Percentiles rank a stretch among this genome's conserved stretches.
phyloP scores from a whole-genome alignment of 2,797 vertebrate species.

The Eulemur albifrons region DNA sequence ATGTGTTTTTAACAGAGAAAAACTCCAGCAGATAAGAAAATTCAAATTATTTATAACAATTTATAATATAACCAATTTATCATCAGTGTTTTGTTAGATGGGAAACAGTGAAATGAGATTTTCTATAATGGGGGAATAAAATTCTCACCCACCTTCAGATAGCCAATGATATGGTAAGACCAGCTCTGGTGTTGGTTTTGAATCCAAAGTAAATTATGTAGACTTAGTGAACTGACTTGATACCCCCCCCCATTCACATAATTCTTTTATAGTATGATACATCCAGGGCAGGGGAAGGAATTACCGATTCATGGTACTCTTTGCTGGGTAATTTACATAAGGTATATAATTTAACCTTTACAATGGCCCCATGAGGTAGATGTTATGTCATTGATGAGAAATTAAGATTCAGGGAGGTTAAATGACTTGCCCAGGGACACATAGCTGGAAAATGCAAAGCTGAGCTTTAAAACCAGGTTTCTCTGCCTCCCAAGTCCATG shows the following conservation, averaged over 20 bases:
- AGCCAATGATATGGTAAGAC: not conserved
- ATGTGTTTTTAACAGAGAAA: conserved; percentile 6
- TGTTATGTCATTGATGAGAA: not conserved
- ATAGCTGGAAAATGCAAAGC: conserved; percentile 30
- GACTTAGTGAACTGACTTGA: not conserved
- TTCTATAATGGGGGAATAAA: conserved; percentile 7
- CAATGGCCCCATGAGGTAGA: not conserved
- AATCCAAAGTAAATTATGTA: conserved; percentile 28
- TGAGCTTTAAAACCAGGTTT: not conserved
- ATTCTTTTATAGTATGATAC: not conserved
- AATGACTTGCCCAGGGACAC: not conserved
- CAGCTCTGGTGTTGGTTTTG: not conserved
- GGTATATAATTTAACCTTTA: not conserved
- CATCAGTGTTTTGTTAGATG: conserved; percentile 31
- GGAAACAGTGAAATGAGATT: conserved; percentile 20
- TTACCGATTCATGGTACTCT: not conserved
- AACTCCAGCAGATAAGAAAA: conserved; percentile 33
- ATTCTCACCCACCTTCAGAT: not conserved
- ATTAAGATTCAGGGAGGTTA: not conserved
- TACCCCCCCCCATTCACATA: not conserved
- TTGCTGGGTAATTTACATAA: not conserved
- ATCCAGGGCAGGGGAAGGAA: not conserved
- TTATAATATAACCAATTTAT: conserved; percentile 26
- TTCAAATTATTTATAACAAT: conserved; percentile 40
- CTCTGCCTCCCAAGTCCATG: not conserved